A percentile compares a stretch with the other conserved stretches of the same genome.
phyloP scores from a whole-genome alignment of 2,797 vertebrate species.

The Enteromius thamalakanensis region DNA sequence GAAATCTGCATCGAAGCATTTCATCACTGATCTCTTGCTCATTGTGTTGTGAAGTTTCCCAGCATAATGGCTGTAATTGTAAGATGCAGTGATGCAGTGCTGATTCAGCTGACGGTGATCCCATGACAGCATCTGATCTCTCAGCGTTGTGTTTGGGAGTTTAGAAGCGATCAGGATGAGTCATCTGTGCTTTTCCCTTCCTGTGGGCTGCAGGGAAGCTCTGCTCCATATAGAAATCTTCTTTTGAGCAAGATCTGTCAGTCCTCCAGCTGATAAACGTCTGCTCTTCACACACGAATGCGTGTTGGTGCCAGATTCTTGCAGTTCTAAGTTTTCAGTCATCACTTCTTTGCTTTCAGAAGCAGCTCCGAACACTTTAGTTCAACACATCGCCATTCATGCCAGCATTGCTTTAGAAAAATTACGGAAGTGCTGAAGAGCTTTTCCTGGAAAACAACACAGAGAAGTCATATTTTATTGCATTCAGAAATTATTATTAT shows the following conservation, averaged over 20 bases:
- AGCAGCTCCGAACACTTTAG: neutral
- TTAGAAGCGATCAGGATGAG: neutral
- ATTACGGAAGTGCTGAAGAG: neutral
- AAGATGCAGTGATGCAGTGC: neutral
- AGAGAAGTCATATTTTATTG: neutral
- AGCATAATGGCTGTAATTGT: neutral
- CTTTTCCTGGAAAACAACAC: neutral
- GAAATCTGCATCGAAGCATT: neutral
- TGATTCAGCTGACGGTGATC: constrained; percentile 12
- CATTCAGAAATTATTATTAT: neutral
- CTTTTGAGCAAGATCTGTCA: neutral
- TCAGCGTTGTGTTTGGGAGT: neutral
- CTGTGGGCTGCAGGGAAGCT: constrained; percentile 18
- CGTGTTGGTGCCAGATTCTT: neutral
- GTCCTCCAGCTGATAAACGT: neutral
- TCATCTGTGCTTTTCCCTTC: neutral
- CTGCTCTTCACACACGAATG: neutral
- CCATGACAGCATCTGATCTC: neutral
- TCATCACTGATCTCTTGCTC: neutral
- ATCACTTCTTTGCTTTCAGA: neutral
- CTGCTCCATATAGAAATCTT: neutral
- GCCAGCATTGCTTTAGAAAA: neutral
- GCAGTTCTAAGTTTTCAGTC: neutral
- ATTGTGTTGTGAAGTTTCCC: neutral
- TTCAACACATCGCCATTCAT: neutral